phyloP scores from a whole-genome alignment of 2,888 invertebrate species.

The Vannuccia rotundouncinata region DNA sequence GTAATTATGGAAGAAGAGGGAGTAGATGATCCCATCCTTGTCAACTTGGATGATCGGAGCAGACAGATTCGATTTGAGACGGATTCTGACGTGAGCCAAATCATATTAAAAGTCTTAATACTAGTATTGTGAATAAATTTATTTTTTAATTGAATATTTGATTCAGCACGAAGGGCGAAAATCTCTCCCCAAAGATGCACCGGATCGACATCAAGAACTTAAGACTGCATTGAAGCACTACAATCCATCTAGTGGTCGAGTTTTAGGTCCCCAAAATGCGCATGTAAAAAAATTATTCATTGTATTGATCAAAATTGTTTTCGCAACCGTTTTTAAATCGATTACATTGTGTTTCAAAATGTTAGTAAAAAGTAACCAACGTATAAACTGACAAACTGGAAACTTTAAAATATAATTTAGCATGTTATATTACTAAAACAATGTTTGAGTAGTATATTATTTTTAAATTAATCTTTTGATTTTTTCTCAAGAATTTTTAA shows the following conservation, averaged over 20 bases:
- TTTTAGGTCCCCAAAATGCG: too few relatives aligned
- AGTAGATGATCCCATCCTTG: not conserved
- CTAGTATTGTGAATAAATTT: not conserved
- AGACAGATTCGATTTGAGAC: conserved; percentile 3
- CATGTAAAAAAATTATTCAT: too few relatives aligned
- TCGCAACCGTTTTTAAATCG: too few relatives aligned
- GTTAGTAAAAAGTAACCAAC: too few relatives aligned
- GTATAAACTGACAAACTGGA: too few relatives aligned
- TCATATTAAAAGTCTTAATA: not conserved
- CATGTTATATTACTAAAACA: too few relatives aligned
- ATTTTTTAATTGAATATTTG: not conserved
- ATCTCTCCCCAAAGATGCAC: conserved; percentile 1
- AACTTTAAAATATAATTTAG: too few relatives aligned
- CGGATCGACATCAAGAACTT: conserved; percentile 5
- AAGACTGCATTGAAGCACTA: not conserved
- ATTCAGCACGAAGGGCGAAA: not conserved
- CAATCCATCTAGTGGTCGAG: not conserved
- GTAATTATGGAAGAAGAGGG: not conserved
- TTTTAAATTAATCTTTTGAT: too few relatives aligned
- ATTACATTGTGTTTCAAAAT: too few relatives aligned
- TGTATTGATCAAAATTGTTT: too few relatives aligned
- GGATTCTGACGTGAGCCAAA: conserved; percentile 7
- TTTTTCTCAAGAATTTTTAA: too few relatives aligned
- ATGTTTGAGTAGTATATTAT: too few relatives aligned
- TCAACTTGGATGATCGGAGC: not conserved